phyloP scores from a whole-genome alignment of 2,113 vertebrate genomes.

The Hippoglossus stenolepis region DNA sequence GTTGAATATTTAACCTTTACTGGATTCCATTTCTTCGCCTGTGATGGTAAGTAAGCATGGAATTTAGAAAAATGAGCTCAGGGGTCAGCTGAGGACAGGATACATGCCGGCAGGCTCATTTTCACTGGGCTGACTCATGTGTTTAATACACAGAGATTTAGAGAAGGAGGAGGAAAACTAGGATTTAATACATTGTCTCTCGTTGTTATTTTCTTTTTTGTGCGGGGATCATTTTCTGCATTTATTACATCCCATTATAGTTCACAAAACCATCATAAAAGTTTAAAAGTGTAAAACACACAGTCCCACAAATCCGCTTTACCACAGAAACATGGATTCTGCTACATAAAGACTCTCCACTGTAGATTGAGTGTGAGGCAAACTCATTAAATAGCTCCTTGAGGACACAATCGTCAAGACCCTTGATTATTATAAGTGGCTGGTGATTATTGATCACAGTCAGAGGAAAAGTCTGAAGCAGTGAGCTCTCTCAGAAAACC shows the following conservation, averaged over 20 bases:
- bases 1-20: constrained; percentile 45
- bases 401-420: not conserved
- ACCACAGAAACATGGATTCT: too few species aligned
- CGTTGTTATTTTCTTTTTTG: too few species aligned
- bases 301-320: too few species aligned
- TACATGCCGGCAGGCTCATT: constrained; percentile 22
- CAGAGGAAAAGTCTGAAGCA: not conserved
- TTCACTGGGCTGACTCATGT: constrained; percentile 57
- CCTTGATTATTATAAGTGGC: not conserved
- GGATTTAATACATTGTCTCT: constrained; percentile 4
- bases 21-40: constrained; percentile 13
- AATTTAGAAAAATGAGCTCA: constrained; percentile 50
- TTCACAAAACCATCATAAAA: not conserved
- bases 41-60: constrained; percentile 19
- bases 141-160: constrained; percentile 34
- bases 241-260: not conserved
- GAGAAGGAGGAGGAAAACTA: constrained; percentile 11
- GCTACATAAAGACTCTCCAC: too few species aligned
- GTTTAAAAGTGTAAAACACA: too few species aligned
- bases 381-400: not conserved
- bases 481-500: constrained; percentile 5
- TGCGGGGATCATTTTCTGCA: not conserved
- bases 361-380: too few species aligned
- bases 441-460: not conserved
- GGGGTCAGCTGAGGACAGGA: constrained; percentile 63